Evolutionary conservation across 2,888 invertebrate genomes (phyloP), one percentile per base, ranked within the genome.

Genomic region (Polydrusus pterygomalis): DNA sequence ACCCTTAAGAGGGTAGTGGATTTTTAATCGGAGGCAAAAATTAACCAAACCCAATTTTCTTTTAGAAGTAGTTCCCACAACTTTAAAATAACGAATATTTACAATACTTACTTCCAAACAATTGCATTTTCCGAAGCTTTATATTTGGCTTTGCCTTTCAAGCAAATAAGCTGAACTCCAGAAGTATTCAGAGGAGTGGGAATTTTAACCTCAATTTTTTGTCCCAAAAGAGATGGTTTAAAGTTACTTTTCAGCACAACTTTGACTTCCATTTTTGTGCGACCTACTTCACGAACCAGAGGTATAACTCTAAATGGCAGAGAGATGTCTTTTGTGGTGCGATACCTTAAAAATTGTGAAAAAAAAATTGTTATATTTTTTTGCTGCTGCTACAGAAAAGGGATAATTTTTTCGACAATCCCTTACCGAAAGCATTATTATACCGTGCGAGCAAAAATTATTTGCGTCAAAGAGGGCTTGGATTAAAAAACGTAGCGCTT

Each of bases 111-210:
- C 94, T 98, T 98, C 93, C 93, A 93, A n/a, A 93, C 93, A 83
- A 99, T 99, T 65, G 99, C 99, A 88, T 99, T 99, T 89, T 99
- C 99, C 0, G 98, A 98, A 0, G 99, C 97, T 89, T 99, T 99
- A 88, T 99, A 99, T 87, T 99, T 99, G 45, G 99, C 99, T 87
- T 99, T 99, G 5, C 99, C 99, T 87, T 99, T 99, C 86, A 99
- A 91, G 85, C 99, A 99, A 84, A 99, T 98, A 81, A 99, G 91
- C 86, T 99, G 99, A 1, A 99, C 99, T 0, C 99, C 99, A 65
- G 98, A 98, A 0, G 99, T 99, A 87, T 99, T 99, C 56, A 99
- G 90, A 3, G 99, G 99, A 0, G 99, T 99, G 2, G 99, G 99
- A 82, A 99, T 99, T 87, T 98, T 97, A 40, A 98, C 98, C 89